Percentiles rank a stretch among this genome's conserved stretches.
Evolutionary conservation across 1,140 invertebrate genomes (phyloP).

Genomic region (Ceratina calcarata): DNA sequence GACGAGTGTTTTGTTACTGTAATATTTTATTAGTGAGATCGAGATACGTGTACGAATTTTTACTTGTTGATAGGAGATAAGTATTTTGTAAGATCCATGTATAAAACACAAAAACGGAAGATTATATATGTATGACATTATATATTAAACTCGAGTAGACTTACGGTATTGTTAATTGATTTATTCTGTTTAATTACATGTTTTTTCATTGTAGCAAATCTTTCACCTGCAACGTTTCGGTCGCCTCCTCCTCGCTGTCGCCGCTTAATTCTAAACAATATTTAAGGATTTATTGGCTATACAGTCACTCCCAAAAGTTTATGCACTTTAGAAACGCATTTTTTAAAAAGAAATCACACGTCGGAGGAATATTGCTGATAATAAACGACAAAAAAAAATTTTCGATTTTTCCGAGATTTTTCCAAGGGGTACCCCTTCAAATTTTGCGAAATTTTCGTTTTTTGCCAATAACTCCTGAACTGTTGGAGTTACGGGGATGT

Average conservation of each 20-base stretch:
- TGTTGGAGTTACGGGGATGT: no score
- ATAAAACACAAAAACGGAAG: slow-evolving; percentile 41
- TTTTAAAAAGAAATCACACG: no score
- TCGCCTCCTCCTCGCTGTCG: slow-evolving; percentile 80
- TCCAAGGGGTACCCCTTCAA: no score
- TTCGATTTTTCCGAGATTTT: no score
- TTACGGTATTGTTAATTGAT: neutral
- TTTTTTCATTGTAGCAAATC: slow-evolving; percentile 59
- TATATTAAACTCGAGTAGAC: neutral
- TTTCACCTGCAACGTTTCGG: slow-evolving; percentile 64
- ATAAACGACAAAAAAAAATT: no score
- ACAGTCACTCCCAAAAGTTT: no score
- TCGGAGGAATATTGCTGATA: no score
- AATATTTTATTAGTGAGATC: slow-evolving; percentile 60
- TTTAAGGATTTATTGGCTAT: slow-evolving; percentile 4
- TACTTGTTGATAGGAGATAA: slow-evolving; percentile 65
- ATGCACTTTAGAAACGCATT: no score
- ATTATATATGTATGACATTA: slow-evolving; percentile 41
- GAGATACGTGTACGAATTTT: slow-evolving; percentile 64
- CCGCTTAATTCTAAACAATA: slow-evolving; percentile 76
- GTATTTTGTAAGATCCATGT: slow-evolving; percentile 69
- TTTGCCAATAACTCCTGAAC: no score
- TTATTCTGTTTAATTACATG: neutral
- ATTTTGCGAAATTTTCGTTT: no score
- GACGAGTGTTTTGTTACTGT: slow-evolving; percentile 50